phyloP scores from a whole-genome alignment of 2,888 invertebrate species.

The Nemoura dubitans region DNA sequence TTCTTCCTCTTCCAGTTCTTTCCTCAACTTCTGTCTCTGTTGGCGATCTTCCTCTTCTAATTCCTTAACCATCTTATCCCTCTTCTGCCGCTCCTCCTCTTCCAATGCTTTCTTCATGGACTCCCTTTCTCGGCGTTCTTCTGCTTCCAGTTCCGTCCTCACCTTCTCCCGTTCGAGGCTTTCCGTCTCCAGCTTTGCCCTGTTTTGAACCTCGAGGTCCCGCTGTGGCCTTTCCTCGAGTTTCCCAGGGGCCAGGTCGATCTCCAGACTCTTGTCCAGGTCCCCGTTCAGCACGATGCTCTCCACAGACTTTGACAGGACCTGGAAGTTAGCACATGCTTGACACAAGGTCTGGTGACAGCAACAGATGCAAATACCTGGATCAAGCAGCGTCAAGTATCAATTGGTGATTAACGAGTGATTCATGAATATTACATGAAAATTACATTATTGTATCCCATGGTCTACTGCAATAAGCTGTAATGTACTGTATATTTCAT shows the following conservation, averaged over 20 bases:
- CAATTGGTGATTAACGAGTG: too few species aligned
- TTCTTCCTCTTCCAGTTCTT: slow-evolving; percentile 58
- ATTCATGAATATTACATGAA: too few species aligned
- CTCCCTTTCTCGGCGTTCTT: slow-evolving; percentile 21
- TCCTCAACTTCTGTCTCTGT: slow-evolving; percentile 40
- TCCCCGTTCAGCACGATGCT: slow-evolving; percentile 33
- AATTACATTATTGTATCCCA: too few species aligned
- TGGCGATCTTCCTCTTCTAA: slow-evolving; percentile 44
- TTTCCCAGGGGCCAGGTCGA: neutral
- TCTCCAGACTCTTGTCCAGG: slow-evolving; percentile 38
- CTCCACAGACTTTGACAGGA: slow-evolving; percentile 31
- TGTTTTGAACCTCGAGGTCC: slow-evolving; percentile 52
- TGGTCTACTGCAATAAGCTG: too few species aligned
- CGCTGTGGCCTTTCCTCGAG: slow-evolving; percentile 54
- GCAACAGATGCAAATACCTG: too few species aligned
- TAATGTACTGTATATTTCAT: too few species aligned
- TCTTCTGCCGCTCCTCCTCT: slow-evolving; percentile 17
- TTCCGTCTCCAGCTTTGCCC: slow-evolving; percentile 55
- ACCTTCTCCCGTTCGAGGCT: slow-evolving; percentile 61
- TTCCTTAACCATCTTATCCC: slow-evolving; percentile 9
- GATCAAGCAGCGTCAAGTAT: too few species aligned
- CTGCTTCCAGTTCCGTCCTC: slow-evolving; percentile 58
- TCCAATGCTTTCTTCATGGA: slow-evolving; percentile 42
- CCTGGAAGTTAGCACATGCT: neutral
- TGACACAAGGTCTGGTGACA: too few species aligned